Evolutionary conservation across 2,888 invertebrate genomes (phyloP).

Genomic region (Nineta flava): DNA sequence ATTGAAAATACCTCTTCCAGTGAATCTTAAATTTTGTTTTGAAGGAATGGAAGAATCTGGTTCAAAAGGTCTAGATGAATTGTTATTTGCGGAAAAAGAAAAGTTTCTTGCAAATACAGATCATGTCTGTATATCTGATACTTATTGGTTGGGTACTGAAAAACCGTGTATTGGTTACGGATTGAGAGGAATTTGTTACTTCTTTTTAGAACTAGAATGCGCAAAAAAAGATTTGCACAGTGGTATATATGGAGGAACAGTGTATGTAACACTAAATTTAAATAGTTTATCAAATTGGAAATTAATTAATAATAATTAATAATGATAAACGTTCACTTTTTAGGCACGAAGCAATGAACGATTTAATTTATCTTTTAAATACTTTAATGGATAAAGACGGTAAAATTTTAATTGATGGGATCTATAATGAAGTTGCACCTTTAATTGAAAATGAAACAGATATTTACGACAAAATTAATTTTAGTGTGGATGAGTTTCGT

Average conservation of each 20-base stretch:
- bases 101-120: constrained; percentile 72
- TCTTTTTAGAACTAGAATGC: constrained; percentile 73
- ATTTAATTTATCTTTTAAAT: constrained; percentile 73
- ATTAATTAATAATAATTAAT: too few species aligned
- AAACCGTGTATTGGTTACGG: constrained; percentile 97
- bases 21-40: constrained; percentile 77
- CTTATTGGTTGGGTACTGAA: constrained; percentile 95
- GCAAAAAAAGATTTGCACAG: constrained; percentile 89
- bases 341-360: constrained; percentile 76
- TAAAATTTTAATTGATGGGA: constrained; percentile 65
- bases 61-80: constrained; percentile 84
- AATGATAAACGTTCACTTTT: constrained; percentile 16
- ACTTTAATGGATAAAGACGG: constrained; percentile 75
- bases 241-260: constrained; percentile 88
- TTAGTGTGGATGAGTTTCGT: constrained; percentile 64
- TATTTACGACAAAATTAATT: constrained; percentile 70
- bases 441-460: constrained; percentile 51
- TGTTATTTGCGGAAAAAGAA: constrained; percentile 54
- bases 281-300: neutral
- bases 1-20: constrained; percentile 45
- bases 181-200: constrained; percentile 84
- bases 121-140: constrained; percentile 95
- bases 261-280: constrained; percentile 37
- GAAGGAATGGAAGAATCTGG: constrained; percentile 99
- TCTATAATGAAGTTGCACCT: constrained; percentile 68